phyloP scores from a whole-genome alignment of 2,113 vertebrate genomes.

The Taxidea taxus region DNA sequence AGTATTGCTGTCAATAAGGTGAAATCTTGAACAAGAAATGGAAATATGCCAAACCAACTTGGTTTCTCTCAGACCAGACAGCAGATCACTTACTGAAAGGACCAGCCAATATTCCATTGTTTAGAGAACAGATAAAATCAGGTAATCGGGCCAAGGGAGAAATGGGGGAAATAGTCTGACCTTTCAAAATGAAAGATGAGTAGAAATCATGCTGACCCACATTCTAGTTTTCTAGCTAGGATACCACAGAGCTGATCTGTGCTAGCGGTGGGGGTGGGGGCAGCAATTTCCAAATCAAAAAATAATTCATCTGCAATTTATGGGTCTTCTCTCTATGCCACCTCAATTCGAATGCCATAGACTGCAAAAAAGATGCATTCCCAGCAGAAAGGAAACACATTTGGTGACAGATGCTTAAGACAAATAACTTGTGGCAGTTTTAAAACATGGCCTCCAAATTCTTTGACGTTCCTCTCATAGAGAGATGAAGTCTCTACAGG shows the following conservation, averaged over 20 bases:
- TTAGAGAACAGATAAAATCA: background rate
- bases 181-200: background rate
- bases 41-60: background rate
- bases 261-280: too few relatives aligned
- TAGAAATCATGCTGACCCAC: background rate
- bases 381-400: background rate
- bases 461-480: background rate
- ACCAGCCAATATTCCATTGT: background rate
- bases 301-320: background rate
- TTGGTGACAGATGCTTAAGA: background rate
- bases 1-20: background rate
- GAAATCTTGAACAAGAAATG: background rate
- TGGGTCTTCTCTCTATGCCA: background rate
- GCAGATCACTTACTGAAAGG: background rate
- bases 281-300: conserved; percentile 8
- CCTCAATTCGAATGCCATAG: background rate
- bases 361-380: background rate
- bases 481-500: background rate
- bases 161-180: background rate
- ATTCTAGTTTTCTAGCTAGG: background rate
- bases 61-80: background rate
- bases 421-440: background rate
- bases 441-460: background rate
- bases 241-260: background rate
- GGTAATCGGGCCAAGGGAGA: background rate